A percentile compares a stretch with the other conserved stretches of the same genome.
These are phyloP conservation scores for Bilobella aurantiaca DNA, from an alignment of 1,140 invertebrate species.

Conservation along the genomic window DNA sequence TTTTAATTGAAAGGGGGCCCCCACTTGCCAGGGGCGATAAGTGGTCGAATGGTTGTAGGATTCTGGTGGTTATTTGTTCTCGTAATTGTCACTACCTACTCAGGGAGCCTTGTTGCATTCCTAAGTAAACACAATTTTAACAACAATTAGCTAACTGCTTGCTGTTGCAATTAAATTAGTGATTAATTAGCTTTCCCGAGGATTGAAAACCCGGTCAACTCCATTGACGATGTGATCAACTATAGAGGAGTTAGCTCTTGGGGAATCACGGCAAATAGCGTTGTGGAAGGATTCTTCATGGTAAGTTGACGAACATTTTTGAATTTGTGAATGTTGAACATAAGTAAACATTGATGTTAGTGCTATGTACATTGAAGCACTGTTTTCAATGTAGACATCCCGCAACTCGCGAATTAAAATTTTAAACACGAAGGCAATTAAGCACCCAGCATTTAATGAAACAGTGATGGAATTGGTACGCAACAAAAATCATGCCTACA, in stretches of 20 bases:
- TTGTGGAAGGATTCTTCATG: slow-evolving; percentile 54
- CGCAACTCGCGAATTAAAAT: slow-evolving; percentile 24
- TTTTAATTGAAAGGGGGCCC: slow-evolving; percentile 56
- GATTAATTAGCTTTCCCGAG: slow-evolving; percentile 72
- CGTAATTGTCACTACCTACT: slow-evolving; percentile 81
- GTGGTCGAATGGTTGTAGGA: slow-evolving; percentile 74
- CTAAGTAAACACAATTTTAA: slow-evolving; percentile 44
- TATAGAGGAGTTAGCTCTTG: slow-evolving; percentile 52
- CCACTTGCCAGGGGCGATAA: slow-evolving; percentile 69
- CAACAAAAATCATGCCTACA: slow-evolving; percentile 55
- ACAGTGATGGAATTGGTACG: slow-evolving; percentile 51
- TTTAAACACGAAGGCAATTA: slow-evolving; percentile 46
- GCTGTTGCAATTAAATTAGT: neutral
- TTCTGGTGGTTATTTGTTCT: slow-evolving; percentile 89
- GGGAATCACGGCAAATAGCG: slow-evolving; percentile 61
- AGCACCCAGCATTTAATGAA: slow-evolving; percentile 42
- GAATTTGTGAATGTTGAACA: too few species aligned
- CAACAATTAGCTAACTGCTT: neutral
- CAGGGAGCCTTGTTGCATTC: slow-evolving; percentile 83
- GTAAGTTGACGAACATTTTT: neutral
- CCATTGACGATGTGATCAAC: slow-evolving; percentile 56
- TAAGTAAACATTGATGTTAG: too few species aligned
- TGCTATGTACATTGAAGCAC: too few species aligned
- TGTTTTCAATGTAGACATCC: slow-evolving; percentile 22
- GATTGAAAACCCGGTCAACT: slow-evolving; percentile 64